Conservation (phyloP, 1,140 invertebrate genomes). For the Ridgeia piscesae region DNA sequence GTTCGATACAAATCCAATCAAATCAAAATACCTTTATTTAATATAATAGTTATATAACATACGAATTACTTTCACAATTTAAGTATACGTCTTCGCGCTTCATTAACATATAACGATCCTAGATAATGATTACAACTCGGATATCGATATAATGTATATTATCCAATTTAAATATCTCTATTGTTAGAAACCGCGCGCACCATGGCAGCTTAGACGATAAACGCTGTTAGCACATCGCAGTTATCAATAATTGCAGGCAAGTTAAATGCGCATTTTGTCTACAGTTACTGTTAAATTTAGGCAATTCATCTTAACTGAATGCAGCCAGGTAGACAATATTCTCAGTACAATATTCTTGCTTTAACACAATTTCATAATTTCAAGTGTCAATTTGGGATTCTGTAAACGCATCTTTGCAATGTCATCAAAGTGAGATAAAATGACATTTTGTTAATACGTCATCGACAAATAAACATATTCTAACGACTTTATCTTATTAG, state of each 20-base stretch:
- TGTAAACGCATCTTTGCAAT: too few species aligned
- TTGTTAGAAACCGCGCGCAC: not conserved
- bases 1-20: not conserved
- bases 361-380: too few species aligned
- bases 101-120: not conserved
- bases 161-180: not conserved
- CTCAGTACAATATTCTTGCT: not conserved
- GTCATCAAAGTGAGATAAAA: too few species aligned
- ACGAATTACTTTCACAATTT: not conserved
- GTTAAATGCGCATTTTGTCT: not conserved
- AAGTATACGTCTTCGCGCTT: not conserved
- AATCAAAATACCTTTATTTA: too few species aligned
- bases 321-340: not conserved
- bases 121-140: not conserved
- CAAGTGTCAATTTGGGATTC: too few species aligned
- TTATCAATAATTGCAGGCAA: not conserved
- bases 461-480: not conserved
- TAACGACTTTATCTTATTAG: not conserved
- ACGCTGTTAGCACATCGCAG: not conserved
- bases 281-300: not conserved
- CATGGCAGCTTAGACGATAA: not conserved
- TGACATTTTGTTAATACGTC: too few species aligned
- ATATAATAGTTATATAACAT: too few species aligned
- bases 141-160: not conserved
- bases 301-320: not conserved